Conservation (phyloP, 2,888 invertebrate species). For the Orchestes rusci region DNA sequence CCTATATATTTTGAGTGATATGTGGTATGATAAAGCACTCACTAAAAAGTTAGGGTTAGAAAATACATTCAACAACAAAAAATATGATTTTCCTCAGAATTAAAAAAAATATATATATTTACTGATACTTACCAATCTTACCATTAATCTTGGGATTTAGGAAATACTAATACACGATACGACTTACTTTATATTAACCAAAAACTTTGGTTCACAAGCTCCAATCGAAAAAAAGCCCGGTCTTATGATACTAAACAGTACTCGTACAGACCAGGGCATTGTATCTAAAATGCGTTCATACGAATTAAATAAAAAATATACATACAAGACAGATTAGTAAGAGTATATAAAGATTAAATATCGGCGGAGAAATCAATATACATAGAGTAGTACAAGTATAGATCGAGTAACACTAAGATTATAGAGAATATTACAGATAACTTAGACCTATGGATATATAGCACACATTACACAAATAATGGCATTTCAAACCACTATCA, state of each 20-base stretch:
- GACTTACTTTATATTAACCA: slow-evolving; percentile 19
- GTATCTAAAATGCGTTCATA: slow-evolving; percentile 10
- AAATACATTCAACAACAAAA: no score
- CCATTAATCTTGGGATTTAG: no score
- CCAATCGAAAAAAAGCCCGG: slow-evolving; percentile 6
- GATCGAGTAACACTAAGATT: slow-evolving; percentile 17
- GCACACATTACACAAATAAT: slow-evolving; percentile 42
- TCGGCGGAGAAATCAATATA: slow-evolving; percentile 16
- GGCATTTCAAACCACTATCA: slow-evolving; percentile 42
- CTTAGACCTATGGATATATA: slow-evolving; percentile 37
- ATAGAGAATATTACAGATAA: slow-evolving; percentile 25
- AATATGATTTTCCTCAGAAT: no score
- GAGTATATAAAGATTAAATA: slow-evolving; percentile 23
- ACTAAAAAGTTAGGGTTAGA: no score
- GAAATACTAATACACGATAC: no score
- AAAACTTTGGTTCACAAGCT: slow-evolving; percentile 27
- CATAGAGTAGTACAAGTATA: slow-evolving; percentile 11
- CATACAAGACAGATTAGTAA: slow-evolving; percentile 18
- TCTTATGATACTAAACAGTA: no score
- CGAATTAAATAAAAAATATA: slow-evolving; percentile 13
- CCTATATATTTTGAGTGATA: no score
- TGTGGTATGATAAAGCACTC: no score
- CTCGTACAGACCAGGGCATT: slow-evolving; percentile 3
- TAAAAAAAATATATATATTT: no score
- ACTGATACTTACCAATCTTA: no score